These are phyloP conservation scores for Miltochrista miniata DNA, from an alignment of 2,888 invertebrate species.

Conservation along the genomic window DNA sequence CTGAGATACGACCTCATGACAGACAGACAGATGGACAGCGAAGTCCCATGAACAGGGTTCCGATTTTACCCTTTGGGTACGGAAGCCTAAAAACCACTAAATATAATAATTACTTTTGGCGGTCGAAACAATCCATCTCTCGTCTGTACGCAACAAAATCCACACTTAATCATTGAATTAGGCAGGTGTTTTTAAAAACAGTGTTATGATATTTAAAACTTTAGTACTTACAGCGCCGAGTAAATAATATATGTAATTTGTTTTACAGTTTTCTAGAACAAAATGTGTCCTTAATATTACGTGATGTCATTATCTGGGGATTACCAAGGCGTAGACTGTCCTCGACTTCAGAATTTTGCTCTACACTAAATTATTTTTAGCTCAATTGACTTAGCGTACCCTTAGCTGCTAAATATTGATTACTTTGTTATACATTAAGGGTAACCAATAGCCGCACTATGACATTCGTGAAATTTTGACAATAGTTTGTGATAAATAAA, in stretches of 20 bases:
- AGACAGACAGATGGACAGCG: no score
- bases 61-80: no score
- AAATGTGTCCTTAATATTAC: conserved; percentile 65
- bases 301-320: conserved; percentile 68
- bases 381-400: conserved; percentile 1
- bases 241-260: conserved; percentile 71
- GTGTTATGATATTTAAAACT: conserved; percentile 53
- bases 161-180: no score
- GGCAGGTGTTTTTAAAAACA: not conserved
- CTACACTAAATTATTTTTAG: conserved; percentile 12
- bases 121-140: no score
- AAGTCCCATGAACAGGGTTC: no score
- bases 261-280: conserved; percentile 62
- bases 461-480: no score
- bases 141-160: no score
- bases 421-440: not conserved
- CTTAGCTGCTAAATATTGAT: conserved; percentile 4
- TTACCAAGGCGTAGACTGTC: conserved; percentile 46
- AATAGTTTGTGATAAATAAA: no score
- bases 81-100: no score
- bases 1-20: no score
- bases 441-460: no score
- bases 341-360: conserved; percentile 14
- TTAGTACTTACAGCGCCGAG: conserved; percentile 52
- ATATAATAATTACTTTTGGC: no score